Evolutionary conservation across 2,888 invertebrate species (phyloP), one percentile per base, ranked within the genome.

Genomic region (Heliconius hortense): DNA sequence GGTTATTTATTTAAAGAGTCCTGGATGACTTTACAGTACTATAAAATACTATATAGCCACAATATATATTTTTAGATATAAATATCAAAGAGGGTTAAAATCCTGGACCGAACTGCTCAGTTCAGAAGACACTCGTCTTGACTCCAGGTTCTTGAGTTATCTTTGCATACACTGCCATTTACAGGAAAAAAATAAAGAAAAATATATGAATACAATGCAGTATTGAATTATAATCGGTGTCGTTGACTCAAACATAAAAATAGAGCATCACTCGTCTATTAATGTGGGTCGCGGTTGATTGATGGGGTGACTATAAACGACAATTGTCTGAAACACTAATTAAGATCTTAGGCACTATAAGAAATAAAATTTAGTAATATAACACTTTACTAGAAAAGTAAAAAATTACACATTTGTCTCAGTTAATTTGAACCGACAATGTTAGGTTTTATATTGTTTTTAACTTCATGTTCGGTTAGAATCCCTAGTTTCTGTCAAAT

Each of bases 291-390:
- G 28, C 62, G 62, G 39, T 72, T 72, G 39, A 72, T 72, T 72
- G 39, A 72, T n/a, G n/a, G 24, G 24, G 24, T 71, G 31, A 43
- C n/a, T 72, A 28, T 28, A 60, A 68, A 48, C 21, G 48, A 21
- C 43, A 43, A 43, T 28, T 28, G 43, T 43, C 62, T 62, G 24
- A 71, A 75, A 75, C 74, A 76, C 77, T 72, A 78, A 75, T 76
- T 78, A 76, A 73, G 1, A 24, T 66, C n/a, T n/a, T 21, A 53
- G 21, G 21, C 21, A n/a, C 21, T 53, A 0, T n/a, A 10, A 53
- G 53, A 21, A n/a, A 53, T 53, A 18, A 7, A 53, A 53, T 15
- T 5, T 53, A 53, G 21, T 21, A 5, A 53, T 21, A 53, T 21
- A n/a, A 2, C 8, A 21, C 53, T 21, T 1, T 21, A 21, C 21